Evolutionary conservation across 2,113 vertebrate genomes (phyloP).

Genomic region (Suncus etruscus): DNA sequence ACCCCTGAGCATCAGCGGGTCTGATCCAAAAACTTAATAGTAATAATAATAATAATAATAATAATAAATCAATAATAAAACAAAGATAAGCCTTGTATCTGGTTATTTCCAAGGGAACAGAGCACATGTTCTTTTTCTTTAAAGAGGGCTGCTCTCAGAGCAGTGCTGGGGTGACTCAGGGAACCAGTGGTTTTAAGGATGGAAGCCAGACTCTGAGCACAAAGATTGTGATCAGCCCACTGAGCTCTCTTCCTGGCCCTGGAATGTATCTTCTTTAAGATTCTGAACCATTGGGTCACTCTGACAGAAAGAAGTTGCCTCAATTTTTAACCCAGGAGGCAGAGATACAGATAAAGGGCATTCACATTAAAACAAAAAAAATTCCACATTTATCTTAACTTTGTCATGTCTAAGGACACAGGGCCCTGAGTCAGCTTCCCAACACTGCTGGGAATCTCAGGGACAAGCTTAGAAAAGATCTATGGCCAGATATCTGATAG

Average conservation of each 20-base stretch:
- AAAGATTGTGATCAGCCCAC: too few species aligned
- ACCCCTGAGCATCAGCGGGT: too few species aligned
- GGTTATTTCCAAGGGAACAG: not conserved
- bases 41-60: too few species aligned
- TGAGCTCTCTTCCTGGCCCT: too few species aligned
- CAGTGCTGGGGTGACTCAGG: too few species aligned
- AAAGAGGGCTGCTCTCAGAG: not conserved
- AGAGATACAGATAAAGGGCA: slow-evolving; percentile 50
- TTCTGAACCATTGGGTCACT: slow-evolving; percentile 36
- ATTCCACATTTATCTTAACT: slow-evolving; percentile 67
- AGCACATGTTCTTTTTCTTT: not conserved
- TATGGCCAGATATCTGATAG: not conserved
- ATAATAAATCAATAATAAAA: too few species aligned
- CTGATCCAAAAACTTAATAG: too few species aligned
- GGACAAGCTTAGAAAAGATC: not conserved
- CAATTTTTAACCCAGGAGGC: not conserved
- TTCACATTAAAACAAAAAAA: not conserved
- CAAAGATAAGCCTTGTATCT: not conserved
- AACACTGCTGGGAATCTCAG: not conserved
- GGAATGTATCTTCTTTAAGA: not conserved
- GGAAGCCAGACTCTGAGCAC: too few species aligned
- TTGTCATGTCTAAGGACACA: slow-evolving; percentile 44
- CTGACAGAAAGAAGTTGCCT: slow-evolving; percentile 1
- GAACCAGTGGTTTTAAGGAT: too few species aligned
- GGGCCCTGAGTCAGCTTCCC: not conserved